A percentile compares a stretch with the other conserved stretches of the same genome.
Evolutionary conservation across 2,113 vertebrate species (phyloP).

Genomic region (Rynchops niger): DNA sequence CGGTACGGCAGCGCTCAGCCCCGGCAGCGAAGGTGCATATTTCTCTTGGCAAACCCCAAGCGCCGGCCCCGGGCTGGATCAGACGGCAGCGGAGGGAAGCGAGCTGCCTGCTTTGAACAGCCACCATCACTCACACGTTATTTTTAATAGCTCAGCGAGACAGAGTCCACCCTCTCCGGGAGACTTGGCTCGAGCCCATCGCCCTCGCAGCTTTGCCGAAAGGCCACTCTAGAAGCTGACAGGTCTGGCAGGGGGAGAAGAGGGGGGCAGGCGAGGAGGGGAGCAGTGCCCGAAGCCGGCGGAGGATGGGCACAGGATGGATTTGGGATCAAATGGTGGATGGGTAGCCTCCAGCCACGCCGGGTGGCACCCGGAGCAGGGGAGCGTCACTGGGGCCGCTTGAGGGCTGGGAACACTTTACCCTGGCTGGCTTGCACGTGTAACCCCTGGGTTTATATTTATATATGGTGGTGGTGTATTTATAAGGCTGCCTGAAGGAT

Average conservation of each 20-base stretch:
- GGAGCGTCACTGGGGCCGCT: rapidly evolving
- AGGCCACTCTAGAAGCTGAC: not conserved
- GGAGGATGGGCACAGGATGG: not conserved
- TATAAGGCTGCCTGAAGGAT: not conserved
- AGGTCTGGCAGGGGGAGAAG: not conserved
- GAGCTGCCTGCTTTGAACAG: constrained; percentile 59
- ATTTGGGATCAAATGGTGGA: not conserved
- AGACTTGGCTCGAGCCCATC: constrained; percentile 32
- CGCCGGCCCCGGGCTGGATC: not conserved
- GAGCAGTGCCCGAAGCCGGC: rapidly evolving
- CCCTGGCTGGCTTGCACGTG: rapidly evolving
- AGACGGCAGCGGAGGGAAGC: constrained; percentile 25
- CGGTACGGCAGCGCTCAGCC: not conserved
- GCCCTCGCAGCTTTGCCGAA: not conserved
- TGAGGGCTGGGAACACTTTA: not conserved
- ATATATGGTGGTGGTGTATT: not conserved
- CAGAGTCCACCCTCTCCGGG: constrained; percentile 49
- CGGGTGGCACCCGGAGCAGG: not conserved
- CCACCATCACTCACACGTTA: constrained; percentile 62
- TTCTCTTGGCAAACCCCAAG: constrained; percentile 21
- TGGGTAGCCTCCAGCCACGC: not conserved
- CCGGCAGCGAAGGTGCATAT: constrained; percentile 26
- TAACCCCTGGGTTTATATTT: not conserved
- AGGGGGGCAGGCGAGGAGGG: not conserved
- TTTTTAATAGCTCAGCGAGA: constrained; percentile 63